Percentiles rank a stretch among this genome's conserved stretches.
Conservation (phyloP, 2,113 vertebrate species). For the Caranx ignobilis region DNA sequence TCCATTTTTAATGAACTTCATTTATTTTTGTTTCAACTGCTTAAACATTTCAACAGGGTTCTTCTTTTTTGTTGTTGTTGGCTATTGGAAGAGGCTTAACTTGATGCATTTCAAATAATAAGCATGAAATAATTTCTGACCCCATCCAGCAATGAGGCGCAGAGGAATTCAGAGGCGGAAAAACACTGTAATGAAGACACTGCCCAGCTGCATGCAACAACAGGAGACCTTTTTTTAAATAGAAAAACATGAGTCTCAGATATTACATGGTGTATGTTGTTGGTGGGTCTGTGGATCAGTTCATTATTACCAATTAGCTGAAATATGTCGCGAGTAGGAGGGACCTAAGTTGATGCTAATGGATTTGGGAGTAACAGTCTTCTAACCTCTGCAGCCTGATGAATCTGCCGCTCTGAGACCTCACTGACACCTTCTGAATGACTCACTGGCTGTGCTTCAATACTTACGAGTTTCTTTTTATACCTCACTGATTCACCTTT, state of each 20-base stretch:
- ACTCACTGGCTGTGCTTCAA: background rate
- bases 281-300: constrained; percentile 26
- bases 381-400: constrained; percentile 45
- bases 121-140: constrained; percentile 49
- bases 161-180: constrained; percentile 1
- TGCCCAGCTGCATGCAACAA: background rate
- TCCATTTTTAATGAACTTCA: constrained; percentile 72
- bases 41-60: constrained; percentile 37
- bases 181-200: constrained; percentile 39
- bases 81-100: constrained; percentile 41
- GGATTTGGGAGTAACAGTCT: constrained; percentile 23
- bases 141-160: constrained; percentile 16
- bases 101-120: constrained; percentile 58
- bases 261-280: constrained; percentile 3
- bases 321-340: constrained; percentile 39
- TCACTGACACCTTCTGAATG: constrained; percentile 21
- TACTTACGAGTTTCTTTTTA: background rate
- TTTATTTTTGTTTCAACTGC: constrained; percentile 57
- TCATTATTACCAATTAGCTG: constrained; percentile 44
- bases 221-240: background rate
- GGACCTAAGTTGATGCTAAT: constrained; percentile 39
- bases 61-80: constrained; percentile 1
- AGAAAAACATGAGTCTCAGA: background rate
- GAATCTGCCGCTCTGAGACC: constrained; percentile 27
- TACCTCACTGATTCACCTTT: too few relatives aligned